A percentile compares a stretch with the other conserved stretches of the same genome.
These are phyloP conservation scores for Athrips mouffetella DNA, from an alignment of 2,888 invertebrate genomes.

Conservation along the genomic window DNA sequence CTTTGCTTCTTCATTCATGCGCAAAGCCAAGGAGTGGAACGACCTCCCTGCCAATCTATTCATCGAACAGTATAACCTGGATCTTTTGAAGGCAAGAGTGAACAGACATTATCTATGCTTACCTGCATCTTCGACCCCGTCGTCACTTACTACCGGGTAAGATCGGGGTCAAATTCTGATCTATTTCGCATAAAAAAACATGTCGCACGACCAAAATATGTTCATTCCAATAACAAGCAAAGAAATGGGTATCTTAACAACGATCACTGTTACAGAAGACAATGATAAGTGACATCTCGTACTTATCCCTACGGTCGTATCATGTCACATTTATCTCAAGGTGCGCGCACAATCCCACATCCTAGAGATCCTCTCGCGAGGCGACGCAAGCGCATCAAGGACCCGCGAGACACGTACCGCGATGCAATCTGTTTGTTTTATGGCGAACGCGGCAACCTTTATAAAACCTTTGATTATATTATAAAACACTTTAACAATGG, in stretches of 20 bases:
- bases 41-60: too few relatives aligned
- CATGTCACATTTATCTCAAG: conserved; percentile 6
- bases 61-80: too few relatives aligned
- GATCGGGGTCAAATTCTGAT: too few relatives aligned
- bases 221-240: too few relatives aligned
- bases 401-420: conserved; percentile 42
- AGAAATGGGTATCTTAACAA: neutral
- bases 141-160: too few relatives aligned
- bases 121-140: too few relatives aligned
- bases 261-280: neutral
- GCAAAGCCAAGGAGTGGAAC: too few relatives aligned
- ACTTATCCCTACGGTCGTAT: neutral
- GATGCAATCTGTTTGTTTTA: conserved; percentile 72
- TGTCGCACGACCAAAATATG: too few relatives aligned
- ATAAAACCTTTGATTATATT: conserved; percentile 39
- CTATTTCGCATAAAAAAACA: too few relatives aligned
- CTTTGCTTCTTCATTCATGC: too few relatives aligned
- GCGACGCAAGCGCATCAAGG: conserved; percentile 31
- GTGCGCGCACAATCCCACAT: conserved; percentile 4
- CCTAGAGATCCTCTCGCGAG: neutral
- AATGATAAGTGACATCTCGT: conserved; percentile 6
- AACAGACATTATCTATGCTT: too few relatives aligned
- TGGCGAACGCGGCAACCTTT: conserved; percentile 46
- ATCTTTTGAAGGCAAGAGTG: too few relatives aligned
- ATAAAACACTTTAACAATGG: conserved; percentile 27